Evolutionary conservation across 2,888 invertebrate species (phyloP), one percentile per base, ranked within the genome.

Genomic region (Microctonus aethiopoides): DNA sequence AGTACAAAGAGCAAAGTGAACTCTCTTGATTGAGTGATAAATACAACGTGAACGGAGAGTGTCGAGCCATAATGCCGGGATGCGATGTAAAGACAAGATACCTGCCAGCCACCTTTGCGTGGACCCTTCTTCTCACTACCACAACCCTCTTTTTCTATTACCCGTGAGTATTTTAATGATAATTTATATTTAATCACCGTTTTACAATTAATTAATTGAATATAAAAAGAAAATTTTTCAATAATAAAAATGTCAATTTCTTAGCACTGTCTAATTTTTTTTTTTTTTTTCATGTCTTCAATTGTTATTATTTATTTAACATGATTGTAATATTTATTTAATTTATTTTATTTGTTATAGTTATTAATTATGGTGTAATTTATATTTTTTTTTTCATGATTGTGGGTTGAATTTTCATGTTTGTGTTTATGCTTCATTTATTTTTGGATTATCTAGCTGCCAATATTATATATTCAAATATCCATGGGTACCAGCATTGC

Each of bases 101-200:
- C 90, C 93, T 98, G 91, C 99, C 99, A 88, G 98, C 98, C 89
- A 95, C 96, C 86, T 96, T 97, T 91, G 98, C 99, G 87, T 99
- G 99, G 99, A 93, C 94, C 81, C 90, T 99, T 86, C 91, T 99
- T 82, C 90, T 99, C 87, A 94, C 93, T 87, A 95, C 97, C 81
- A 98, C 98, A 81, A 93, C 94, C 86, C 91, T 96, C 84, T 98
- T 98, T 91, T 98, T 97, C 91, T 95, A 94, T 89, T 98, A 94
- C 89, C 97, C 97, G 98, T 98, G 91, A 97, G 97, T 96, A 59
- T 63, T 51, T 39, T 52, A 16, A 36, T 54, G n/a, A n/a, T 51
- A 22, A 26, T 22, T 10, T 34, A n/a, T 36, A 54, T 41, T 26
- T 51, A n/a, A n/a, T n/a, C n/a, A n/a, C n/a, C n/a, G n/a, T n/a